These are phyloP conservation scores for Zophobas morio DNA, from an alignment of 1,140 invertebrate genomes.

Conservation along the genomic window DNA sequence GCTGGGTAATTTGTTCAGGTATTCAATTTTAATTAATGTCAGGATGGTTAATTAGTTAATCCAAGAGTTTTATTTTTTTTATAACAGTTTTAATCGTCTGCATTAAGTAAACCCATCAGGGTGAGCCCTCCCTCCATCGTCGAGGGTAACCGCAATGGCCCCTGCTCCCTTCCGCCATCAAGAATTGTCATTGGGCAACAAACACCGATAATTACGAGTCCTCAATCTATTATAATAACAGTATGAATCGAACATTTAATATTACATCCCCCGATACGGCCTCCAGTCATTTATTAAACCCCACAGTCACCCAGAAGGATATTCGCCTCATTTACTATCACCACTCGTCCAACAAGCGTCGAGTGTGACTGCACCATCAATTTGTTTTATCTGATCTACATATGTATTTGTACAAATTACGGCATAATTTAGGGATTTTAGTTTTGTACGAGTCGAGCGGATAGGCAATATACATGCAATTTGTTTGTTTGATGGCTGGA, in stretches of 20 bases:
- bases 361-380: conserved; percentile 53
- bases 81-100: no score
- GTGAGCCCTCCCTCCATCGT: no score
- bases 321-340: conserved; percentile 9
- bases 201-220: conserved; percentile 49
- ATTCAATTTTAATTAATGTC: no score
- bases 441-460: conserved; percentile 30
- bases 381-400: conserved; percentile 56
- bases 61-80: no score
- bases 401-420: conserved; percentile 52
- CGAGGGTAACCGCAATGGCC: no score
- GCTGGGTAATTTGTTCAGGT: no score
- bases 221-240: conserved; percentile 52
- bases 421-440: conserved; percentile 50
- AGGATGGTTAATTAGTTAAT: no score
- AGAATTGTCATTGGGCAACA: conserved; percentile 50
- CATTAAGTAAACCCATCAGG: no score
- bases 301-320: conserved; percentile 21
- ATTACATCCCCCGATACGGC: conserved; percentile 23
- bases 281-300: conserved; percentile 19
- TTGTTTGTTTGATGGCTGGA: conserved; percentile 21
- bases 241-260: conserved; percentile 48
- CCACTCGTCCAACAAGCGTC: neutral
- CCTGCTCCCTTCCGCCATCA: neutral
- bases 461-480: conserved; percentile 8